These are phyloP conservation scores for Hydriomena furcata DNA, from an alignment of 2,888 invertebrate species.

Conservation along the genomic window DNA sequence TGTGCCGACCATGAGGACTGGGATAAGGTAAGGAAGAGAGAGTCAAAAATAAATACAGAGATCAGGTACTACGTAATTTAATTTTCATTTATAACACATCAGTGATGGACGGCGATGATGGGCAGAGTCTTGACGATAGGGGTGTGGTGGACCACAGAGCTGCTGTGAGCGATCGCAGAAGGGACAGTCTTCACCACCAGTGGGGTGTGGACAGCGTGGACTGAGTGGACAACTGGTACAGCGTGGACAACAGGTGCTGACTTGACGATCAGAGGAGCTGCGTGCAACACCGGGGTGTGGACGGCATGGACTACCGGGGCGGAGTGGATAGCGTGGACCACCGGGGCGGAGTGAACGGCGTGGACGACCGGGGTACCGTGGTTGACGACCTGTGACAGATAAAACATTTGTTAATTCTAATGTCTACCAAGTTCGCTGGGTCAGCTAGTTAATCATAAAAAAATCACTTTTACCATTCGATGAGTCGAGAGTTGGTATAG, in stretches of 20 bases:
- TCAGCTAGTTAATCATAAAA: too few species aligned
- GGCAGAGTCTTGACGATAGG: conserved; percentile 64
- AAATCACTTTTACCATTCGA: too few species aligned
- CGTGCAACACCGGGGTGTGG: conserved; percentile 44
- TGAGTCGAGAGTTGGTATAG: too few species aligned
- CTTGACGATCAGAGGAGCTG: conserved; percentile 37
- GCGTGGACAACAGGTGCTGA: conserved; percentile 57
- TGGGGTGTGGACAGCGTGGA: conserved; percentile 55
- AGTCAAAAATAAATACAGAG: not conserved
- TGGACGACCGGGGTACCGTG: conserved; percentile 62
- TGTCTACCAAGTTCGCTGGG: too few species aligned
- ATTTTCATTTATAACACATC: conserved; percentile 39
- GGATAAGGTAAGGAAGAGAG: too few species aligned
- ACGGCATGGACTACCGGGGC: conserved; percentile 56
- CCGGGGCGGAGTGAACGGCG: conserved; percentile 44
- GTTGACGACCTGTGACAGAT: conserved; percentile 53
- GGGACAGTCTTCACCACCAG: conserved; percentile 70
- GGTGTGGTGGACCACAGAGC: conserved; percentile 67
- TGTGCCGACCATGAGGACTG: too few species aligned
- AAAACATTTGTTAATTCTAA: too few species aligned
- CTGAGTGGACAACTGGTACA: conserved; percentile 53
- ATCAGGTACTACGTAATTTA: conserved; percentile 35
- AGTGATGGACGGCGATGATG: conserved; percentile 65
- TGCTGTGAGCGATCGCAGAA: conserved; percentile 63
- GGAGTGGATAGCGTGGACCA: conserved; percentile 42